These are phyloP conservation scores for Acanthisitta chloris DNA, from an alignment of 2,113 vertebrate genomes.

Conservation along the genomic window DNA sequence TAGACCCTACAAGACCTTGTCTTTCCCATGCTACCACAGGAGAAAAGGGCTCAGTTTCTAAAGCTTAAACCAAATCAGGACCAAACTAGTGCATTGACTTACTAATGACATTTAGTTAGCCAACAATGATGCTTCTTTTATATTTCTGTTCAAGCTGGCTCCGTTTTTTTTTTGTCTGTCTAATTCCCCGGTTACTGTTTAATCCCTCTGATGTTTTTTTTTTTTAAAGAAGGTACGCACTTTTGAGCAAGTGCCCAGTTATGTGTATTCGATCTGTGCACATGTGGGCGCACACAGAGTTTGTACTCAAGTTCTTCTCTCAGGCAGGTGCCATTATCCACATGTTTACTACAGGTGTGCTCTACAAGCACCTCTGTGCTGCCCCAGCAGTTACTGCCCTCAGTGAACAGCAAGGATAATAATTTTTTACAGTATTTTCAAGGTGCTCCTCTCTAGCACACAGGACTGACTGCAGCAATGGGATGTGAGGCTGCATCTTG, in stretches of 20 bases:
- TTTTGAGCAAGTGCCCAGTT: neutral
- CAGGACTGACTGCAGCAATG: neutral
- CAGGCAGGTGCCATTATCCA: neutral
- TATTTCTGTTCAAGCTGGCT: neutral
- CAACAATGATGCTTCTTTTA: neutral
- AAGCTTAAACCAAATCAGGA: neutral
- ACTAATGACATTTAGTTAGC: neutral
- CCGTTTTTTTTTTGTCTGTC: neutral
- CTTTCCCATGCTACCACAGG: neutral
- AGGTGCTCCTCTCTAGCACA: neutral
- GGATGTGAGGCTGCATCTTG: neutral
- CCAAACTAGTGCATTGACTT: neutral
- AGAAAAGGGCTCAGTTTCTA: neutral
- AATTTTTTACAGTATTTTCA: neutral
- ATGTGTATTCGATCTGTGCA: accelerated
- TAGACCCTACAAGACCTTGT: neutral
- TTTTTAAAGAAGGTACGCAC: neutral
- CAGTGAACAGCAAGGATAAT: neutral
- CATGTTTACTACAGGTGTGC: neutral
- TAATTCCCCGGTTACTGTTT: neutral
- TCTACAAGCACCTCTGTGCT: neutral
- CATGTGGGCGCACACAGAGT: neutral
- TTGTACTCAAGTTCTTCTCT: neutral
- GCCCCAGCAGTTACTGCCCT: neutral
- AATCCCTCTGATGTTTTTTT: neutral